Base-by-base conservation (phyloP, 2,113 vertebrate species). In the Aegithalos caudatus region DNA sequence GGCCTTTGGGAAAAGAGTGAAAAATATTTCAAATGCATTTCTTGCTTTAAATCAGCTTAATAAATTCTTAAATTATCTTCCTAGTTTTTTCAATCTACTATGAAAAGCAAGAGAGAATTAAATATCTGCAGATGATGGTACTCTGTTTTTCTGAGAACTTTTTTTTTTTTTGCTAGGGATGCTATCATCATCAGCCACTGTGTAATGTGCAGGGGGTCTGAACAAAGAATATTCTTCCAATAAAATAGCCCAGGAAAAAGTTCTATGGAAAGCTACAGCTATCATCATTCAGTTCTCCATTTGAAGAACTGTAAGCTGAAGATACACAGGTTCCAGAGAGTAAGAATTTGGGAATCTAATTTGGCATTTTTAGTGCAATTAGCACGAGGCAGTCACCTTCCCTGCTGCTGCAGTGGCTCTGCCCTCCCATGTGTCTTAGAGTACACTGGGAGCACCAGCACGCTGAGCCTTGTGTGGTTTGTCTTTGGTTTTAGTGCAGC, bases 1-100 rank as follows among this genome's bases (percentile, higher is more conserved):
- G 74, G 99, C 99, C 99, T 99, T 97, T 37, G 24, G 47, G 61
- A 71, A 92, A 92, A 66, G 47, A 80, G 22, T 11, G 4, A 45
- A 69, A 62, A 64, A 33, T 29, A 86, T 22, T 90, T 90, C 31
- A 66, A 62, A 76, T 33, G 17, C 38, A 24, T 56, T 81, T 87
- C 19, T 94, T 94, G 58, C 25, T 81, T 72, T 89, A 78, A 62
- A 51, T 6, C 35, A 88, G 40, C 24, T 74, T 51, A 51, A 51
- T 19, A 22, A 71, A 86, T 4, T 10, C 18, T 25, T 77, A 27
- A 64, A 33, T 14, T 7, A 48, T 48, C 14, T 37, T 81, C 7
- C 16, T 18, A 4, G 8, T 23, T 81, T 53, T 69, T 81, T 37
- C 56, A 42, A 42, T 66, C 54, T 42, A 14, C 50, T 38, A 5